phyloP scores from a whole-genome alignment of 1,140 invertebrate species.

The Bemisia tabaci region DNA sequence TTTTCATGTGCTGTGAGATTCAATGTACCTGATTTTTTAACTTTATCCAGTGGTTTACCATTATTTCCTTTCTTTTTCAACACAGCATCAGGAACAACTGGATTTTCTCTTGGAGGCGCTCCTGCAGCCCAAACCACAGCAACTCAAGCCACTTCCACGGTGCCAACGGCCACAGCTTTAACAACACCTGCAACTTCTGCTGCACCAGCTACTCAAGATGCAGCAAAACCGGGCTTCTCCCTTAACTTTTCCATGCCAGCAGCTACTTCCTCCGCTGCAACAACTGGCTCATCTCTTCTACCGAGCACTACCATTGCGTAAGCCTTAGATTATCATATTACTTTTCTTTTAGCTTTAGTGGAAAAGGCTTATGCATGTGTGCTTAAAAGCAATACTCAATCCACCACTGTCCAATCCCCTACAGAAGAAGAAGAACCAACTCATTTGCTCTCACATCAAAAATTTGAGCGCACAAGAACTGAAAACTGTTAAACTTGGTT shows the following conservation, averaged over 20 bases:
- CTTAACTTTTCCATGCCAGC: neutral
- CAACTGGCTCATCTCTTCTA: neutral
- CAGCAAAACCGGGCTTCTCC: neutral
- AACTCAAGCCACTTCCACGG: neutral
- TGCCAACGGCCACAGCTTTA: neutral
- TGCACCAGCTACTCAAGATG: neutral
- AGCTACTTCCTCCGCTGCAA: neutral
- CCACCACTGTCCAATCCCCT: no score
- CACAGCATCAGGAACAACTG: neutral
- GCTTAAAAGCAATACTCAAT: no score
- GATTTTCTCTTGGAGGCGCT: neutral
- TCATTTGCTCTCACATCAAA: no score
- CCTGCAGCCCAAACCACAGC: neutral
- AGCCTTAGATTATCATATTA: neutral
- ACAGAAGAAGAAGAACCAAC: no score
- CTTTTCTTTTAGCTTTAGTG: no score
- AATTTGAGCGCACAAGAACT: no score
- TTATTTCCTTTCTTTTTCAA: neutral
- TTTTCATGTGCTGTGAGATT: no score
- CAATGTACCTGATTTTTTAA: no score
- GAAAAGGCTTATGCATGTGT: no score
- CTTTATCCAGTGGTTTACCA: no score
- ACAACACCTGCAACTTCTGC: neutral
- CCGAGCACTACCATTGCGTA: neutral
- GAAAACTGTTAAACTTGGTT: no score